Evolutionary conservation across 2,888 invertebrate genomes (phyloP).

Genomic region (Drosophila hamatofila): DNA sequence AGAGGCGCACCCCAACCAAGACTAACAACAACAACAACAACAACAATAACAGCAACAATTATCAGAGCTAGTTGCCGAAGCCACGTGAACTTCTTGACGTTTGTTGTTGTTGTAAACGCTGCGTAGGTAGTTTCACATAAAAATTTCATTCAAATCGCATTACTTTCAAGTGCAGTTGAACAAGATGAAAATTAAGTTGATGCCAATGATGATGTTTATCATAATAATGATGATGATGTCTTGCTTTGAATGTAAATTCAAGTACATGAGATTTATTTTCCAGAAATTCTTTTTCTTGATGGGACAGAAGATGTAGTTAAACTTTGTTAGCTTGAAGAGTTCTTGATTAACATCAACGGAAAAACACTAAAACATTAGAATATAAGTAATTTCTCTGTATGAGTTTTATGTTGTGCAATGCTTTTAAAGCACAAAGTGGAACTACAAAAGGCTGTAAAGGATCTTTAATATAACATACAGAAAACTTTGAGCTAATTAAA

Average conservation of each 20-base stretch:
- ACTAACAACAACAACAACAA: constrained; percentile 31
- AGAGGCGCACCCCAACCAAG: constrained; percentile 72
- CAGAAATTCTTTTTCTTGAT: not conserved
- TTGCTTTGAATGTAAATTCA: not conserved
- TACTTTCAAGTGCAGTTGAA: constrained; percentile 21
- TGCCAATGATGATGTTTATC: not conserved
- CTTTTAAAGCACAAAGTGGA: too few relatives aligned
- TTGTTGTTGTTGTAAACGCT: constrained; percentile 49
- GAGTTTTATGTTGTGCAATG: too few relatives aligned
- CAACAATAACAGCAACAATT: constrained; percentile 5
- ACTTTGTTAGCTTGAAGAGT: not conserved
- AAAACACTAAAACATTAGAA: not conserved
- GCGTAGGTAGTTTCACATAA: constrained; percentile 76
- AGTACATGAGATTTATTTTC: not conserved
- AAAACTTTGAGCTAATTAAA: too few relatives aligned
- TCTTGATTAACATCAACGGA: not conserved
- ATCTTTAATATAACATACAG: too few relatives aligned
- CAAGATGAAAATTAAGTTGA: not conserved
- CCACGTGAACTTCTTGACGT: constrained; percentile 58
- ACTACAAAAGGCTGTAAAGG: too few relatives aligned
- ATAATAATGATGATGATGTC: not conserved
- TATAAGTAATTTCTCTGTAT: too few relatives aligned
- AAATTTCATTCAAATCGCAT: constrained; percentile 66
- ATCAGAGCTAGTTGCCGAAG: constrained; percentile 8
- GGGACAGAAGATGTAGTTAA: too few relatives aligned